A percentile compares a stretch with the other conserved stretches of the same genome.
These are phyloP conservation scores for Molorchus minor DNA, from an alignment of 2,888 invertebrate genomes.

Conservation along the genomic window DNA sequence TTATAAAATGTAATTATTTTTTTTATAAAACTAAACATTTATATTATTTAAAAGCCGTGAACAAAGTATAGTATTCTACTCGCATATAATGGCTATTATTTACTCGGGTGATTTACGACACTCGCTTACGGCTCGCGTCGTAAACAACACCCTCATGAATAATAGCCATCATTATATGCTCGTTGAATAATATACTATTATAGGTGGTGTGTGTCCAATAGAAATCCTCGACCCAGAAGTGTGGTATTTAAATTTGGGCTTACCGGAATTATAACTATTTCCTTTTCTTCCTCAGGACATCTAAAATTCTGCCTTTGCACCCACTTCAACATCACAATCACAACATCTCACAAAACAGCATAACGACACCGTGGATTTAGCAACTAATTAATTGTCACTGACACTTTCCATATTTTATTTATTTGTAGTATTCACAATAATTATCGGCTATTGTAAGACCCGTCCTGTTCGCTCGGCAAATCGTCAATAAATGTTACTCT, in stretches of 20 bases:
- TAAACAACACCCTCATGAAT: too few species aligned
- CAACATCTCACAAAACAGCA: slow-evolving; percentile 21
- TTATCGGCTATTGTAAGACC: slow-evolving; percentile 13
- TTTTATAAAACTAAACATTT: too few species aligned
- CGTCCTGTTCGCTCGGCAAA: slow-evolving; percentile 42
- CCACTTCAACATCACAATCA: slow-evolving; percentile 58
- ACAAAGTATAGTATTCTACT: too few species aligned
- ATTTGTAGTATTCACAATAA: slow-evolving; percentile 20
- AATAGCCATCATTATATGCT: too few species aligned
- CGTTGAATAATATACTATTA: too few species aligned
- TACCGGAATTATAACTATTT: slow-evolving; percentile 46
- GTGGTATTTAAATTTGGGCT: slow-evolving; percentile 25
- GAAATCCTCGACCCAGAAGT: background rate
- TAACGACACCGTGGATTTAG: slow-evolving; percentile 2
- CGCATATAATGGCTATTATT: too few species aligned
- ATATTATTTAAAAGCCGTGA: too few species aligned
- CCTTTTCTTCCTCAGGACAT: slow-evolving; percentile 36
- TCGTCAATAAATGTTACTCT: slow-evolving; percentile 44
- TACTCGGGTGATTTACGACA: too few species aligned
- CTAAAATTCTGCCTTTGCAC: slow-evolving; percentile 56
- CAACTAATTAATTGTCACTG: slow-evolving; percentile 21
- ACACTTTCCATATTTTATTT: slow-evolving; percentile 25
- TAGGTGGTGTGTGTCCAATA: too few species aligned
- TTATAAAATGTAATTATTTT: too few species aligned
- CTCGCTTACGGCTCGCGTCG: too few species aligned